phyloP scores from a whole-genome alignment of 2,797 vertebrate species.

The Pelochelys cantorii region DNA sequence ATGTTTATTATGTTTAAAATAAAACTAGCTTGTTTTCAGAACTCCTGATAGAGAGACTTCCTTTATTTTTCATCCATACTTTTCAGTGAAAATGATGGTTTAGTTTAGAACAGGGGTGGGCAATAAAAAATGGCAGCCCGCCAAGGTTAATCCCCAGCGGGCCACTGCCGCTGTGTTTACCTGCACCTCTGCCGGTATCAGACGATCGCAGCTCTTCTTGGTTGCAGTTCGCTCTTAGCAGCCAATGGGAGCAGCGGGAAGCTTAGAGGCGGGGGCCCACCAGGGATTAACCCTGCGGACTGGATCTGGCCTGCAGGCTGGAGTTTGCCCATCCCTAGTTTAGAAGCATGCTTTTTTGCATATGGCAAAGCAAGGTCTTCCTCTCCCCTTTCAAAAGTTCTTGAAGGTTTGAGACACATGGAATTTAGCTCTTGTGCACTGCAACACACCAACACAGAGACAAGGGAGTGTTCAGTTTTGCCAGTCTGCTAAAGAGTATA shows the following conservation, averaged over 20 bases:
- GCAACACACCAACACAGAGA: background rate
- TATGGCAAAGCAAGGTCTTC: background rate
- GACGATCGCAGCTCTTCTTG: no score
- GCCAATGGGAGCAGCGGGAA: no score
- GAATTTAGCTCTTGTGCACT: background rate
- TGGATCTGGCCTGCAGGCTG: no score
- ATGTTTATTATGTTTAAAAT: rapidly evolving
- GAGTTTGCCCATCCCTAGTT: no score
- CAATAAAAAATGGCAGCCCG: no score
- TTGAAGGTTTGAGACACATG: background rate
- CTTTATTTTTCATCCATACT: rapidly evolving
- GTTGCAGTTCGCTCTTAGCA: no score
- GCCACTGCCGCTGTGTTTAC: no score
- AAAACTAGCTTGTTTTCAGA: background rate
- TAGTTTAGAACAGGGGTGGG: no score
- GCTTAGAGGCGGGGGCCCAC: no score
- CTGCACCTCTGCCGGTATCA: no score
- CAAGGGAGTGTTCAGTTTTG: background rate
- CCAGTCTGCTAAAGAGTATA: background rate
- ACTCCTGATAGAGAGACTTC: background rate
- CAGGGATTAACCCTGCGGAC: no score
- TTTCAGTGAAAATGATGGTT: background rate
- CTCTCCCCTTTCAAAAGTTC: background rate
- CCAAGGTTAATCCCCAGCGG: no score
- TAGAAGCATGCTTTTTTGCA: background rate